A percentile compares a stretch with the other conserved stretches of the same genome.
phyloP scores from a whole-genome alignment of 1,140 invertebrate genomes.

The Chironomus tepperi region DNA sequence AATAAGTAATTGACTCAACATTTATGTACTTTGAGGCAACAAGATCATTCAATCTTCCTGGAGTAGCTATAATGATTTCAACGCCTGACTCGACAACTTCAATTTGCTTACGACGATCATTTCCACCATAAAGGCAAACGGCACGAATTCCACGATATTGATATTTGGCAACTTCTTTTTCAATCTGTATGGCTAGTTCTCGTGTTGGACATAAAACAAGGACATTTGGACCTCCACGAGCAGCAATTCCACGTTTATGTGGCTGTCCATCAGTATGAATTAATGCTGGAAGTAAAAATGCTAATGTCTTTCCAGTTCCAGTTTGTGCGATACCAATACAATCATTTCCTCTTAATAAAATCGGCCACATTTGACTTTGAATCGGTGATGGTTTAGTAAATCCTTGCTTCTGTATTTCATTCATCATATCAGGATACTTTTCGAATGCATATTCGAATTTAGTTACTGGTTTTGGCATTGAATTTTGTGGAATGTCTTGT shows the following conservation, averaged over 20 bases:
- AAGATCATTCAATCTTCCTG: constrained; percentile 79
- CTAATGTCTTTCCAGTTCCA: constrained; percentile 77
- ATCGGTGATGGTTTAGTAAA: constrained; percentile 85
- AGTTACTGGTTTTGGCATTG: constrained; percentile 73
- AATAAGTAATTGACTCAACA: constrained; percentile 67
- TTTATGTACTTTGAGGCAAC: constrained; percentile 54
- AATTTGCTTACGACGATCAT: constrained; percentile 65
- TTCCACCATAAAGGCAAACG: constrained; percentile 83
- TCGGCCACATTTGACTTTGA: constrained; percentile 83
- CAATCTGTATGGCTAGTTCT: constrained; percentile 85
- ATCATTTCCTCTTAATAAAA: constrained; percentile 74
- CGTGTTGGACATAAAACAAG: constrained; percentile 82
- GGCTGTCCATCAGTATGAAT: constrained; percentile 79
- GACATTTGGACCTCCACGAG: constrained; percentile 72
- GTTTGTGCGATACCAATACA: constrained; percentile 91
- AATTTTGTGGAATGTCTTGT: constrained; percentile 37
- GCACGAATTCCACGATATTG: constrained; percentile 72
- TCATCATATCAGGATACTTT: constrained; percentile 71
- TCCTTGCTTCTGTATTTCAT: constrained; percentile 70
- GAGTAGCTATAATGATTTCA: constrained; percentile 83
- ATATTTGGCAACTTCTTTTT: constrained; percentile 81
- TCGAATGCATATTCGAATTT: constrained; percentile 80
- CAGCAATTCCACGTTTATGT: constrained; percentile 44
- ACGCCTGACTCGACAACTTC: constrained; percentile 58
- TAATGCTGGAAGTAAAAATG: constrained; percentile 82